These are phyloP conservation scores for Monopterus albus DNA, from an alignment of 2,113 vertebrate genomes.

Conservation along the genomic window DNA sequence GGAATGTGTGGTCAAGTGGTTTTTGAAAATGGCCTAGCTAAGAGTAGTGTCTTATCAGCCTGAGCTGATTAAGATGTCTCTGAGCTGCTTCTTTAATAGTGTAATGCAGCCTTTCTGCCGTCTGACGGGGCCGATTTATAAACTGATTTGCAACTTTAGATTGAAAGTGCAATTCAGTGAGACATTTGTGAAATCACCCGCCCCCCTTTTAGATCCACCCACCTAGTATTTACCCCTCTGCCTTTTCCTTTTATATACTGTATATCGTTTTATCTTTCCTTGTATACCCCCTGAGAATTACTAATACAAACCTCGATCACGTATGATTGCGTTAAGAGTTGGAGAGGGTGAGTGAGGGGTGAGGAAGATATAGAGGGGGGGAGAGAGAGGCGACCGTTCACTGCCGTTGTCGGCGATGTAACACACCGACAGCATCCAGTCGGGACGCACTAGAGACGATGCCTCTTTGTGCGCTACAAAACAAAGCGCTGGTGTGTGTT, in stretches of 20 bases:
- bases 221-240: no score
- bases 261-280: constrained; percentile 12
- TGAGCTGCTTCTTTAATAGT: background rate
- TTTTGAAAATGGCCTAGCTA: no score
- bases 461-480: constrained; percentile 53
- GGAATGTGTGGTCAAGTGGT: background rate
- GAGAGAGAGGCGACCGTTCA: constrained; percentile 43
- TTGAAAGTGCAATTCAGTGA: constrained; percentile 20
- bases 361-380: constrained; percentile 2
- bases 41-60: background rate
- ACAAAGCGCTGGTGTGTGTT: constrained; percentile 16
- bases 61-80: constrained; percentile 29
- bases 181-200: constrained; percentile 7
- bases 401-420: constrained; percentile 53
- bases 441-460: constrained; percentile 39
- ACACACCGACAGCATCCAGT: constrained; percentile 52
- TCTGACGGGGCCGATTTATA: background rate
- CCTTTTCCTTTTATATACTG: background rate
- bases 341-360: constrained; percentile 29
- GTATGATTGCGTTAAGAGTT: constrained; percentile 91
- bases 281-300: constrained; percentile 66
- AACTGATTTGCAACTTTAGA: background rate
- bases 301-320: constrained; percentile 93
- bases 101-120: background rate
- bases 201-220: no score